Base-by-base conservation (phyloP, 2,888 invertebrate genomes). In the Caenorhabditis panamensis region DNA sequence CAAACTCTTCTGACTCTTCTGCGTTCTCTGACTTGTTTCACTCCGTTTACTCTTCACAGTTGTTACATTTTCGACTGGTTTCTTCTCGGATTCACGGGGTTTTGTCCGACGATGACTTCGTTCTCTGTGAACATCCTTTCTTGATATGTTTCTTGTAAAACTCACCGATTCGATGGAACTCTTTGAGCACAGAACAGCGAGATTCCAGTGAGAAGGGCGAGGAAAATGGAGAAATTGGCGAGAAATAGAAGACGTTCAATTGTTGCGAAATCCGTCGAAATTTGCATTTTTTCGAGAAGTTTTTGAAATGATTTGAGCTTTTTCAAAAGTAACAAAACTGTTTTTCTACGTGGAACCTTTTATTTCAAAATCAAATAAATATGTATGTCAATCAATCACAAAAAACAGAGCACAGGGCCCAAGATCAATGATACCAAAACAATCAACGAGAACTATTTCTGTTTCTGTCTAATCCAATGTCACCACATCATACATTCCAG, bases 201-300 rank as follows among this genome's bases (percentile, higher is more conserved):
- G 13, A 9, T 41, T 9, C 16, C 41, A 87, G 86, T n/a, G 86
- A 84, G 16, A 89, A 88, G 87, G 73, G 86, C 86, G 11, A 88
- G 16, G 20, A 49, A 20, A 36, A 59, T 9, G 24, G 54, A 18
- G 1, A 18, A 58, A n/a, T n/a, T 2, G 36, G 24, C 13, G 28
- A 67, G 47, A 41, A 56, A 44, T 44, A 26, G 22, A 28, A 58
- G 31, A 56, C 26, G 44, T 58, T 90, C 36, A 88, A 88, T 78
- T 88, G 89, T 75, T 72, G 89, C 31, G 89, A 88, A 67, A 90
- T 89, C 64, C 82, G 86, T 26, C 89, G 89, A 20, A 87, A 88
- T 71, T 88, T 89, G 75, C 89, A 88, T 66, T 54, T 66, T 53
- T 53, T 1, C 1, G 3, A 20, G 18, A 49, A 49, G 20, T 49